Evolutionary conservation across 2,888 invertebrate species (phyloP).

Genomic region (Cheilosia vulpina): DNA sequence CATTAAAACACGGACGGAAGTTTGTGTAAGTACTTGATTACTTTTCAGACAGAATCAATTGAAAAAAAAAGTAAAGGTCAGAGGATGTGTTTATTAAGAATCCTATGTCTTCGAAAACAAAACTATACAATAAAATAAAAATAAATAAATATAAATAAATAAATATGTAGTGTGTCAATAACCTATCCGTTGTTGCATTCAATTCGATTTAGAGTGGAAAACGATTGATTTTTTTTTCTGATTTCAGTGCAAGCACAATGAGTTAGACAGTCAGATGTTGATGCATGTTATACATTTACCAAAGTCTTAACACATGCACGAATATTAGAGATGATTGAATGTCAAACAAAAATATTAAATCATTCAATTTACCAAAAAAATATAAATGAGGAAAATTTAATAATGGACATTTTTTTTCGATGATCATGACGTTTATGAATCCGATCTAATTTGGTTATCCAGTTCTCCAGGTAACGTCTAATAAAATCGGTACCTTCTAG

Average conservation of each 20-base stretch:
- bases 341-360: not conserved
- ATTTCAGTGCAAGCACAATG: constrained; percentile 8
- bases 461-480: no score
- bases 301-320: constrained; percentile 23
- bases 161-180: not conserved
- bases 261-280: not conserved
- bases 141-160: constrained; percentile 4
- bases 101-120: constrained; percentile 2
- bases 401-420: not conserved
- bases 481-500: no score
- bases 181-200: not conserved
- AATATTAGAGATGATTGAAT: not conserved
- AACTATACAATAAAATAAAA: not conserved
- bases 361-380: not conserved
- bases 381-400: not conserved
- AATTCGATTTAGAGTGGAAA: constrained; percentile 2
- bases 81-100: constrained; percentile 6
- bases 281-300: not conserved
- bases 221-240: not conserved
- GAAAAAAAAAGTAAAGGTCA: not conserved
- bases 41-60: constrained; percentile 15
- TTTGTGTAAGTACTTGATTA: constrained; percentile 36
- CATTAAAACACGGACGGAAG: constrained; percentile 40
- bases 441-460: no score
- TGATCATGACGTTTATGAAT: no score